Evolutionary conservation across 2,888 invertebrate genomes (phyloP).

Genomic region (Chrysomela aeneicollis): DNA sequence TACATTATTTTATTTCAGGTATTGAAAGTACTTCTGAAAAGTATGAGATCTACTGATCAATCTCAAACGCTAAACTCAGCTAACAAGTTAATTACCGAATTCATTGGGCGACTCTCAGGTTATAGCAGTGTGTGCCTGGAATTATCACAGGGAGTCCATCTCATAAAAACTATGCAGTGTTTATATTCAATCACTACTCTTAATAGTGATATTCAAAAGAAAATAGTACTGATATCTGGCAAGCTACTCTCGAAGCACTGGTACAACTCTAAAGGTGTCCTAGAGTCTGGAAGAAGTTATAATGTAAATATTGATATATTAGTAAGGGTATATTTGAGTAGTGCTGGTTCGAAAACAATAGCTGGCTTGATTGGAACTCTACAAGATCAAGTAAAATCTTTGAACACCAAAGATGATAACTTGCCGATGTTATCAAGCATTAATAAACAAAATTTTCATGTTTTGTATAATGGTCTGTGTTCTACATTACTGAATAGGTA

Average conservation of each 20-base stretch:
- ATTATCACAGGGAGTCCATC: slow-evolving; percentile 65
- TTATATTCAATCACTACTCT: slow-evolving; percentile 61
- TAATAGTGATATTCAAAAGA: slow-evolving; percentile 59
- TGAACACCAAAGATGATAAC: slow-evolving; percentile 68
- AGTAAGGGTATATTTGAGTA: slow-evolving; percentile 69
- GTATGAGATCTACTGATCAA: slow-evolving; percentile 55
- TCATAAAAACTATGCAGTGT: slow-evolving; percentile 65
- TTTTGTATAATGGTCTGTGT: slow-evolving; percentile 73
- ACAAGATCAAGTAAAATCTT: slow-evolving; percentile 65
- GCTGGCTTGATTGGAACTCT: slow-evolving; percentile 65
- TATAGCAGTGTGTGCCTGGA: slow-evolving; percentile 65
- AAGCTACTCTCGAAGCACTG: slow-evolving; percentile 72
- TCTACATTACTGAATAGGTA: slow-evolving; percentile 65
- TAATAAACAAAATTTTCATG: slow-evolving; percentile 72
- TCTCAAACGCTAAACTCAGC: slow-evolving; percentile 51
- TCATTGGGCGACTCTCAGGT: slow-evolving; percentile 60
- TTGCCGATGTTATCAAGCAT: slow-evolving; percentile 71
- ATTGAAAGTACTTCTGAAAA: slow-evolving; percentile 65
- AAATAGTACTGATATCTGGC: slow-evolving; percentile 64
- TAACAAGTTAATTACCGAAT: slow-evolving; percentile 55
- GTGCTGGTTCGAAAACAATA: slow-evolving; percentile 67
- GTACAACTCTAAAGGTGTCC: slow-evolving; percentile 70
- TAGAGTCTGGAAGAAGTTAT: slow-evolving; percentile 69
- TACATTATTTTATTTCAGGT: slow-evolving; percentile 37
- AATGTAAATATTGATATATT: slow-evolving; percentile 66